Base-by-base conservation (phyloP, 2,888 invertebrate genomes). In the Linnaemya vulpina region DNA sequence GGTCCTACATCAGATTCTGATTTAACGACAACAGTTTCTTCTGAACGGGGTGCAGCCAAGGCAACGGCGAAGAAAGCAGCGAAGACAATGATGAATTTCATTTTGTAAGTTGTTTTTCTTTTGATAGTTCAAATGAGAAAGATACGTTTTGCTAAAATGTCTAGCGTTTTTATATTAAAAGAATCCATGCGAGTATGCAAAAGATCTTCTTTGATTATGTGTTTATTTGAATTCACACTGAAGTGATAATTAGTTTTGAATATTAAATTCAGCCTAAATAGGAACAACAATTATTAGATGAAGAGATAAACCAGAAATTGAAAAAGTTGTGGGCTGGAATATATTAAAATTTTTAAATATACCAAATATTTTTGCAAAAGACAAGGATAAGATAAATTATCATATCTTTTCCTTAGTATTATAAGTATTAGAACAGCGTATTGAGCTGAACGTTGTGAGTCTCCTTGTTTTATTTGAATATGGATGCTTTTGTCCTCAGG, bases 1-100 rank as follows among this genome's bases (percentile, higher is more conserved):
- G 93, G 89, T 75, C 94, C 94, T 76, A 93, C 94, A 89, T 94
- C 93, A 70, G 92, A 91, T n/a, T 91, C 90, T 25, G 87, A 88
- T 63, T 88, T 90, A 25, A 92, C 58, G 63, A 91, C 88, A 25
- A 86, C 76, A 20, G 87, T 87, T n/a, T 87, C 86, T 60, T 87
- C 84, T 55, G 91, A 89, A 15, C 88, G 8, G 49, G 89, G 88
- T 30, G 87, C 88, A 51, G 90, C 89, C 20, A 88, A 84, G 10
- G 89, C 88, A 58, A 89, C 80, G 38, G 89, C 89, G 75, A 89
- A 85, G 53, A 90, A 83, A 53, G 89, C 88, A 60, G 86, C 88
- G 73, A 90, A 88, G 58, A 94, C 90, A 87, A 93, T 89, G 73
- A 87, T 53, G 87, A 89, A 89, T 88, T 89, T 90, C 90, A 90